Conservation (phyloP, 2,888 invertebrate species). For the Ditylenchus weischeri region DNA sequence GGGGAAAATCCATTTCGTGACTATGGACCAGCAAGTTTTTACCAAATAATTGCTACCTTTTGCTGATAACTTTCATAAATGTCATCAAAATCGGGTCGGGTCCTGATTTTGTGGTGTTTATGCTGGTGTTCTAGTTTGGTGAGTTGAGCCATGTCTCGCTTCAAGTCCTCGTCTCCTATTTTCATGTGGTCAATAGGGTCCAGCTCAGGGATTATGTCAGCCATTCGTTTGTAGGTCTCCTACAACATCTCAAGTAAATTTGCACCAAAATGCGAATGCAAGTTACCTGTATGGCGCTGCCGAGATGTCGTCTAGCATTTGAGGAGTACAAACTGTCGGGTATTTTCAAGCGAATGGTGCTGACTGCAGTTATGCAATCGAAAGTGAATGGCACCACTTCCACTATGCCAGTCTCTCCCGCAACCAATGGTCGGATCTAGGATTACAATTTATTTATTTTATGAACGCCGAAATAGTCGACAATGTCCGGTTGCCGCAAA, state of each 20-base stretch:
- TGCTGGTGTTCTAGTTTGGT: slow-evolving; percentile 74
- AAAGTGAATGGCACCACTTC: slow-evolving; percentile 74
- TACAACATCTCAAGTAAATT: slow-evolving; percentile 55
- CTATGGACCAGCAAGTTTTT: no score
- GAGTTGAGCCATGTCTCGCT: slow-evolving; percentile 64
- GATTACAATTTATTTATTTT: no score
- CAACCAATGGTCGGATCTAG: slow-evolving; percentile 28
- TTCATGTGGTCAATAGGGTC: slow-evolving; percentile 94
- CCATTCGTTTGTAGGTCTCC: slow-evolving; percentile 70
- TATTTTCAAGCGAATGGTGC: slow-evolving; percentile 81
- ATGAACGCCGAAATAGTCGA: no score
- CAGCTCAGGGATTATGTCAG: slow-evolving; percentile 79
- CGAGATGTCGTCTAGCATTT: no score
- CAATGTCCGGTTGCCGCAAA: no score
- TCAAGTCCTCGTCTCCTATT: slow-evolving; percentile 71
- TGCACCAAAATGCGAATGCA: no score
- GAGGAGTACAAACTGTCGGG: slow-evolving; percentile 70
- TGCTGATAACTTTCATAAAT: slow-evolving; percentile 74
- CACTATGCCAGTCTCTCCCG: slow-evolving; percentile 72
- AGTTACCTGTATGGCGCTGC: neutral
- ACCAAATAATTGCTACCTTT: slow-evolving; percentile 58
- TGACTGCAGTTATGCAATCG: slow-evolving; percentile 78
- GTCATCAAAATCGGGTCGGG: slow-evolving; percentile 71
- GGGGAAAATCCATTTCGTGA: no score
- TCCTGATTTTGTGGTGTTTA: slow-evolving; percentile 73